These are phyloP conservation scores for Caenorhabditis uteleia DNA, from an alignment of 2,888 invertebrate genomes.

Conservation along the genomic window DNA sequence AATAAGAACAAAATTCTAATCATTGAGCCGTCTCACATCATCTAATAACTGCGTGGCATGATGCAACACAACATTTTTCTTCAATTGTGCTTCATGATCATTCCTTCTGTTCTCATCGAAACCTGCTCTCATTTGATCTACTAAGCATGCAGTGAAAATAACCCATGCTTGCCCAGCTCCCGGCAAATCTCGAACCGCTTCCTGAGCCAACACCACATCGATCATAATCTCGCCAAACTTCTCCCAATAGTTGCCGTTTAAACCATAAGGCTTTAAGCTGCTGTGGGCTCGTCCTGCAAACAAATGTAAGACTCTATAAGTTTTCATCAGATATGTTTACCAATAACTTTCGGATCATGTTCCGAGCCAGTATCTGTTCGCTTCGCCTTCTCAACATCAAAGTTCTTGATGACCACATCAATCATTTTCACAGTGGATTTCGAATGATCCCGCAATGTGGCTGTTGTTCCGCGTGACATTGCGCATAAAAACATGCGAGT, in stretches of 20 bases:
- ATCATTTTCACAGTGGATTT: constrained; percentile 62
- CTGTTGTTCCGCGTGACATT: constrained; percentile 61
- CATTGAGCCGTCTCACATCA: too few relatives aligned
- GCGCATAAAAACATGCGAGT: constrained; percentile 67
- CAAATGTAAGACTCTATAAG: neutral
- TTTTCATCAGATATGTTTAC: too few relatives aligned
- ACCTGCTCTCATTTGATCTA: constrained; percentile 66
- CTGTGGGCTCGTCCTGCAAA: constrained; percentile 60
- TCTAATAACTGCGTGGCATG: constrained; percentile 47
- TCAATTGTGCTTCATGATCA: constrained; percentile 38
- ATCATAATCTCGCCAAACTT: constrained; percentile 67
- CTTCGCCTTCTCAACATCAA: constrained; percentile 61
- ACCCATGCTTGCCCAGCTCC: constrained; percentile 69
- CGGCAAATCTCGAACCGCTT: constrained; percentile 67
- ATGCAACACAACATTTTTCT: constrained; percentile 55
- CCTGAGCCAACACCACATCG: constrained; percentile 65
- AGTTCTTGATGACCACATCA: constrained; percentile 64
- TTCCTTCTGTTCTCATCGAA: constrained; percentile 55
- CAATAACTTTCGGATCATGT: constrained; percentile 59
- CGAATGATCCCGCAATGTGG: constrained; percentile 64
- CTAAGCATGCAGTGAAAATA: constrained; percentile 66
- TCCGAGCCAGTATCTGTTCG: constrained; percentile 64
- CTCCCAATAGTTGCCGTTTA: constrained; percentile 65
- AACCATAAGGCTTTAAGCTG: constrained; percentile 65
- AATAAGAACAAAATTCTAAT: too few relatives aligned